Evolutionary conservation across 2,797 vertebrate genomes (phyloP).

Genomic region (Hypotaenidia philippensis): DNA sequence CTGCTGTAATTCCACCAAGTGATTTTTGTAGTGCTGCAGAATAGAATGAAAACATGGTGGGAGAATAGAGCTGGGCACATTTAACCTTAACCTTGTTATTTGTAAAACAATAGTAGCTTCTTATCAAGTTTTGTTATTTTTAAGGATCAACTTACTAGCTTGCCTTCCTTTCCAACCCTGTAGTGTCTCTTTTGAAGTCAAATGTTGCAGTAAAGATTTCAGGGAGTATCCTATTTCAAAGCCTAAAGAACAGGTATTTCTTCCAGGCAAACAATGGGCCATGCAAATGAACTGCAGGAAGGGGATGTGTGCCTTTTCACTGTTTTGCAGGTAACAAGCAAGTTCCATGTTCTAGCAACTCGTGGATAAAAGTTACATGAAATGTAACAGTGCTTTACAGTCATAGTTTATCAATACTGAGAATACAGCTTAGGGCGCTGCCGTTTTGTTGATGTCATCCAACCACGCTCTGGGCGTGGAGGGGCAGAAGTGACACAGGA

Average conservation of each 20-base stretch:
- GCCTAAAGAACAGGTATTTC: conserved; percentile 21
- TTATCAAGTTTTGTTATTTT: neutral
- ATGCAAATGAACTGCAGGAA: neutral
- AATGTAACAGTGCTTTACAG: neutral
- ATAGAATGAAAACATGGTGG: neutral
- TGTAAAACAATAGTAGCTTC: neutral
- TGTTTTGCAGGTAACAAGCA: neutral
- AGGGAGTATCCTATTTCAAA: conserved; percentile 18
- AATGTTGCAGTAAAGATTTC: neutral
- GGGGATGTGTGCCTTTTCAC: neutral
- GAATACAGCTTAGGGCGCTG: rapidly evolving
- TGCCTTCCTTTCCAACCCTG: neutral
- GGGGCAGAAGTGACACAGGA: neutral
- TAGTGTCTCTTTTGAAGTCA: neutral
- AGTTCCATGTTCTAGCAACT: neutral
- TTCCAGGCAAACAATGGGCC: neutral
- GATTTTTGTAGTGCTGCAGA: neutral
- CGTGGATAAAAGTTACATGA: rapidly evolving
- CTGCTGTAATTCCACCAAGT: neutral
- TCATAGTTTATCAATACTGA: rapidly evolving
- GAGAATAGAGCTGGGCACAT: neutral
- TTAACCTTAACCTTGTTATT: neutral
- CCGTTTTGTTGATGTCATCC: neutral
- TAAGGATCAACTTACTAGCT: neutral
- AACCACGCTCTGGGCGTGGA: rapidly evolving